phyloP scores from a whole-genome alignment of 2,797 vertebrate genomes.

The Lerista edwardsae region DNA sequence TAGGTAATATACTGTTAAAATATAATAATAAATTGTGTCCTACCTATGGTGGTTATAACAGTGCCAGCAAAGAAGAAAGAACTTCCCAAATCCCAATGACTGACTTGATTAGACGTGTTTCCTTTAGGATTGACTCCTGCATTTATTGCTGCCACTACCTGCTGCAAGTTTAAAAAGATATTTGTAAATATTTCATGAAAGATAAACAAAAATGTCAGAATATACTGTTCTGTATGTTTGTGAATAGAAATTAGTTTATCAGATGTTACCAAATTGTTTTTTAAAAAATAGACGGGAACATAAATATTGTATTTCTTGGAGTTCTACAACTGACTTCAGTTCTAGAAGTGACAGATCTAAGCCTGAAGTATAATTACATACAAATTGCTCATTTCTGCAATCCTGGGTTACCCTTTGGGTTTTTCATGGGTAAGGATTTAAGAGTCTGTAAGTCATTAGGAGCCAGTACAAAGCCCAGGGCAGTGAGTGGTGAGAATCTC shows the following conservation, averaged over 20 bases:
- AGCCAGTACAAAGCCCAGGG: neutral
- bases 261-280: neutral
- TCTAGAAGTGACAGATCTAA: neutral
- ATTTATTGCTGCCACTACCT: slow-evolving; percentile 94
- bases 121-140: slow-evolving; percentile 94
- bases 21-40: slow-evolving; percentile 74
- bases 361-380: neutral
- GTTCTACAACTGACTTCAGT: neutral
- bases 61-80: slow-evolving; percentile 99
- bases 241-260: slow-evolving; percentile 35
- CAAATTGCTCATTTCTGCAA: neutral
- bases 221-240: slow-evolving; percentile 49
- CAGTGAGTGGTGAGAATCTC: neutral
- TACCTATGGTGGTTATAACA: slow-evolving; percentile 99
- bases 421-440: neutral
- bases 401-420: neutral
- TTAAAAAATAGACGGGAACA: neutral
- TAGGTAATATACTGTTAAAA: slow-evolving; percentile 66
- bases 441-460: neutral
- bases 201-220: slow-evolving; percentile 53
- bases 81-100: slow-evolving; percentile 98
- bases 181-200: slow-evolving; percentile 75
- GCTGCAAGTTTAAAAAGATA: slow-evolving; percentile 86
- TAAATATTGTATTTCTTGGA: neutral
- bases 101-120: slow-evolving; percentile 90